Percentiles rank a stretch among this genome's conserved stretches.
Conservation (phyloP, 2,888 invertebrate genomes). For the Cerceris rybyensis region DNA sequence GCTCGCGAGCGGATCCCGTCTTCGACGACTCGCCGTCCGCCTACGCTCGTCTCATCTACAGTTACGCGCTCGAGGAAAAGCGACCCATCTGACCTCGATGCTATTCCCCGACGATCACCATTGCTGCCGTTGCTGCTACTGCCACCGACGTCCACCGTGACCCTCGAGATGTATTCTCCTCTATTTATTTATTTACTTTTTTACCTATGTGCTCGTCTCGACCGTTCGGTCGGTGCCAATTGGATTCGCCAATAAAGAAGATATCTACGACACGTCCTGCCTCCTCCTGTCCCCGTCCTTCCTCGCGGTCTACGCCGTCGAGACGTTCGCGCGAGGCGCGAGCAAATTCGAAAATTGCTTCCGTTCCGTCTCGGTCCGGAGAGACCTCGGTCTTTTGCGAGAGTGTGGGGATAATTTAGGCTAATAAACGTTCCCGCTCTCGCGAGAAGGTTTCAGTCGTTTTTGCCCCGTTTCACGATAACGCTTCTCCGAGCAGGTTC, state of each 20-base stretch:
- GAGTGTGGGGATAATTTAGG: constrained; percentile 42
- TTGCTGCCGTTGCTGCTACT: too few species aligned
- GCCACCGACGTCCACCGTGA: too few species aligned
- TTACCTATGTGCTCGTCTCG: too few species aligned
- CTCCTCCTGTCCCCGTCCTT: background rate
- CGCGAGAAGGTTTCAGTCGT: constrained; percentile 44
- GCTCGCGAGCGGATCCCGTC: too few species aligned
- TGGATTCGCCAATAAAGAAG: background rate
- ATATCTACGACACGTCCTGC: too few species aligned
- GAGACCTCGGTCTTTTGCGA: background rate
- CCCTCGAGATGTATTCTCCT: too few species aligned
- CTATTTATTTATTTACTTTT: background rate
- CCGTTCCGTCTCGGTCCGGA: constrained; percentile 10
- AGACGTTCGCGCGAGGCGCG: constrained; percentile 20
- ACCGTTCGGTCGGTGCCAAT: too few species aligned
- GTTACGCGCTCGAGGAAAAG: background rate
- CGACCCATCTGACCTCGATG: too few species aligned
- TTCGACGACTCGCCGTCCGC: too few species aligned
- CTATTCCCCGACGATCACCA: too few species aligned
- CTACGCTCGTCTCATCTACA: too few species aligned
- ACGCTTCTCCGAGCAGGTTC: background rate
- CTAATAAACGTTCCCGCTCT: constrained; percentile 48
- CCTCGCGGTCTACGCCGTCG: too few species aligned
- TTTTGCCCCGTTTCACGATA: constrained; percentile 14
- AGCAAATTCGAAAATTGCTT: constrained; percentile 43